phyloP scores from a whole-genome alignment of 2,888 invertebrate species.

The Cyclophora albipunctata region DNA sequence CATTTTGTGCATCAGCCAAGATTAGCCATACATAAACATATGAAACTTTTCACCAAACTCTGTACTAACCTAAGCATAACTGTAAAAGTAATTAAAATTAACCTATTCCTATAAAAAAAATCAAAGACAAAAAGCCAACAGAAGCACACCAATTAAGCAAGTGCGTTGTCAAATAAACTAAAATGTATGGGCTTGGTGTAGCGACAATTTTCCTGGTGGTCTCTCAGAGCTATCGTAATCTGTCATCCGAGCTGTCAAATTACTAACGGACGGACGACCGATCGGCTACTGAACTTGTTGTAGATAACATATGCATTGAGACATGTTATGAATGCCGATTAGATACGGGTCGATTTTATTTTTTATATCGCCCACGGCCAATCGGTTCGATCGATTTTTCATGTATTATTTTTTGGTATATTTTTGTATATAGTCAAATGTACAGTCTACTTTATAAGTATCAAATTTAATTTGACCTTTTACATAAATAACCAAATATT shows the following conservation, averaged over 20 bases:
- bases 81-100: too few relatives aligned
- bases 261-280: constrained; percentile 73
- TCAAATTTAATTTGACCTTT: too few relatives aligned
- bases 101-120: too few relatives aligned
- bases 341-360: constrained; percentile 12
- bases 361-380: constrained; percentile 16
- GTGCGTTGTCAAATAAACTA: constrained; percentile 53
- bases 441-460: too few relatives aligned
- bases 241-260: constrained; percentile 75
- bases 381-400: too few relatives aligned
- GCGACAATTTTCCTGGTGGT: constrained; percentile 69
- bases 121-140: constrained; percentile 21
- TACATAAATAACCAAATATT: too few relatives aligned
- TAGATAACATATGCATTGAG: constrained; percentile 61
- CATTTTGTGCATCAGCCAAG: too few relatives aligned
- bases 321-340: constrained; percentile 34
- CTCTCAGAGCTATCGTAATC: constrained; percentile 59
- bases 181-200: constrained; percentile 50
- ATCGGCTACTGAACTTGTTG: constrained; percentile 73
- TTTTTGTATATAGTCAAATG: too few relatives aligned
- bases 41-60: too few relatives aligned
- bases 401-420: too few relatives aligned
- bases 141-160: constrained; percentile 59
- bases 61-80: too few relatives aligned
- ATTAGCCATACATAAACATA: too few relatives aligned